Conservation (phyloP, 1,140 invertebrate genomes). For the Nylanderia fulva region DNA sequence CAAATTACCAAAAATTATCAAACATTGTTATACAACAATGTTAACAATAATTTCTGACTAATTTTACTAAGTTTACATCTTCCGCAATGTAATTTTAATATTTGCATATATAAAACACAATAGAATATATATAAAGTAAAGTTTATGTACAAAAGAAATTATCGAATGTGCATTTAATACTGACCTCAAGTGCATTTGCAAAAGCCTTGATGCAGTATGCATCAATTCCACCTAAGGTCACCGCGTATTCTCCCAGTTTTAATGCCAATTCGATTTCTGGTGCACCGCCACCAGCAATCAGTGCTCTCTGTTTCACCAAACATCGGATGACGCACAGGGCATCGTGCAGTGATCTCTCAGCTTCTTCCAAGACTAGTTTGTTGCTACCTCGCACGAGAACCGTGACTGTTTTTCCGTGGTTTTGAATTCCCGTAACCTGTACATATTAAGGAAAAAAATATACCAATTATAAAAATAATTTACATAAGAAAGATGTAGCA, state of each 20-base stretch:
- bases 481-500: background rate
- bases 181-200: slow-evolving; percentile 97
- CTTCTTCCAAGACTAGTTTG: slow-evolving; percentile 98
- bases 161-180: background rate
- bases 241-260: slow-evolving; percentile 92
- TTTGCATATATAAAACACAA: background rate
- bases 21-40: too few relatives aligned
- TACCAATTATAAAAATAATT: background rate
- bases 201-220: slow-evolving; percentile 98
- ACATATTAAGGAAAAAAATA: slow-evolving; percentile 42
- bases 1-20: slow-evolving; percentile 21
- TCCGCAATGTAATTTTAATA: background rate
- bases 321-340: slow-evolving; percentile 99
- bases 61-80: too few relatives aligned
- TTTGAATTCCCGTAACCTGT: slow-evolving; percentile 95
- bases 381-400: slow-evolving; percentile 98
- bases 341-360: slow-evolving; percentile 98
- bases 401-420: slow-evolving; percentile 96
- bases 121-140: background rate
- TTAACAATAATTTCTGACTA: too few relatives aligned
- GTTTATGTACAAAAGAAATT: background rate
- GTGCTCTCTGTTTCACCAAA: slow-evolving; percentile 95
- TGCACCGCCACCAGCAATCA: slow-evolving; percentile 98
- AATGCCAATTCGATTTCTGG: slow-evolving; percentile 98
- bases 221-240: slow-evolving; percentile 95